Percentiles rank a stretch among this genome's conserved stretches.
These are phyloP conservation scores for Scytalopus superciliaris DNA, from an alignment of 2,113 vertebrate genomes.

Conservation along the genomic window DNA sequence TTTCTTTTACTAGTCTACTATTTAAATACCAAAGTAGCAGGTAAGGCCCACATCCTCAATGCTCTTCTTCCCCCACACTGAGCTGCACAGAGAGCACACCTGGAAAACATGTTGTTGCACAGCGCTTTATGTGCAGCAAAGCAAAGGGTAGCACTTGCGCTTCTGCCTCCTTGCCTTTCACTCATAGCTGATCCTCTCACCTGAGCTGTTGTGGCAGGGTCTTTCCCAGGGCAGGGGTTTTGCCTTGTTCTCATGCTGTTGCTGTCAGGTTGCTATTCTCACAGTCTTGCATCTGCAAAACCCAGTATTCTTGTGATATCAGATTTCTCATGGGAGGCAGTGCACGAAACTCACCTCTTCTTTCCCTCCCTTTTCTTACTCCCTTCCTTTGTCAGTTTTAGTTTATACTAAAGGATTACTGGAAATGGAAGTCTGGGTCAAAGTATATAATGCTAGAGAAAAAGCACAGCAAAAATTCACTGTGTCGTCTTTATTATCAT, in stretches of 20 bases:
- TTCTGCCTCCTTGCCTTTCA: background rate
- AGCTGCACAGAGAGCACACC: background rate
- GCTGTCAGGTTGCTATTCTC: background rate
- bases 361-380: background rate
- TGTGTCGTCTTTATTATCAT: background rate
- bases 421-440: background rate
- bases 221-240: background rate
- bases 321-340: background rate
- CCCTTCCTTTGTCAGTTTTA: background rate
- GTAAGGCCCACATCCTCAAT: background rate
- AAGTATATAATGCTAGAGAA: background rate
- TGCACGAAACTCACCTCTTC: background rate
- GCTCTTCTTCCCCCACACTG: background rate
- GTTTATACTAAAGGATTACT: background rate
- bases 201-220: background rate
- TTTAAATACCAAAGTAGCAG: background rate
- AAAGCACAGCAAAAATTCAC: background rate
- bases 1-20: background rate
- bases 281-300: background rate
- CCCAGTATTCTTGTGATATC: background rate
- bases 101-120: background rate
- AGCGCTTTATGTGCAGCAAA: background rate
- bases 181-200: background rate
- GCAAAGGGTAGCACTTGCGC: background rate
- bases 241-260: background rate